phyloP scores from a whole-genome alignment of 2,113 vertebrate genomes.

The Clarias batrachus region DNA sequence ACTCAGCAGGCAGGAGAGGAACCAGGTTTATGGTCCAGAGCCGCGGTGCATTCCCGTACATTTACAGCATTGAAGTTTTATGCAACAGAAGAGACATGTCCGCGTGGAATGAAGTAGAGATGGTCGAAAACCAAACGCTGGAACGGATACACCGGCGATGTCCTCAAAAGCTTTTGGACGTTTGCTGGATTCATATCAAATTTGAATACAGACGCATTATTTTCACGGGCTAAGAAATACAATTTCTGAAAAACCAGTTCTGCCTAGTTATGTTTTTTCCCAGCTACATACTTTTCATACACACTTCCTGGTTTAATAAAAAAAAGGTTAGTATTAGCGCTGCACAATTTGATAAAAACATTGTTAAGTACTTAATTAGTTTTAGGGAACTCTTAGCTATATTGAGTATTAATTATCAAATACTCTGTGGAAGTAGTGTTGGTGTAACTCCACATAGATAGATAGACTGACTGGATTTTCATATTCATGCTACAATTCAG shows the following conservation, averaged over 20 bases:
- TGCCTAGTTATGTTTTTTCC: not conserved
- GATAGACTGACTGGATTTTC: not conserved
- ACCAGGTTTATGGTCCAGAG: not conserved
- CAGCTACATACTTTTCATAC: not conserved
- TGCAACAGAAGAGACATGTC: not conserved
- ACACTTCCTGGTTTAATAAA: not conserved
- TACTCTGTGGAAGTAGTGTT: not conserved
- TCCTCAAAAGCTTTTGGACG: not conserved
- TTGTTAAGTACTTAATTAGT: not conserved
- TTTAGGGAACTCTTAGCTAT: not conserved
- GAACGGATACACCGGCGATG: not conserved
- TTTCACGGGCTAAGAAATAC: not conserved
- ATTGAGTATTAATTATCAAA: not conserved
- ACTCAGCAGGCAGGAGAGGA: not conserved
- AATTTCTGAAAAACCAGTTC: not conserved
- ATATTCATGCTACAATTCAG: not conserved
- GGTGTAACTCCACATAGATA: not conserved
- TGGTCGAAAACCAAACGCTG: not conserved
- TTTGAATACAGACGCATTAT: not conserved
- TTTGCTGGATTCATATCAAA: not conserved
- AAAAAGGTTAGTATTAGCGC: not conserved
- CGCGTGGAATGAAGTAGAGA: not conserved
- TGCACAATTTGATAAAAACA: no score
- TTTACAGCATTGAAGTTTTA: not conserved
- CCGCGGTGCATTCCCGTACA: not conserved